Evolutionary conservation across 2,888 invertebrate species (phyloP).

Genomic region (Esperia sulphurella): DNA sequence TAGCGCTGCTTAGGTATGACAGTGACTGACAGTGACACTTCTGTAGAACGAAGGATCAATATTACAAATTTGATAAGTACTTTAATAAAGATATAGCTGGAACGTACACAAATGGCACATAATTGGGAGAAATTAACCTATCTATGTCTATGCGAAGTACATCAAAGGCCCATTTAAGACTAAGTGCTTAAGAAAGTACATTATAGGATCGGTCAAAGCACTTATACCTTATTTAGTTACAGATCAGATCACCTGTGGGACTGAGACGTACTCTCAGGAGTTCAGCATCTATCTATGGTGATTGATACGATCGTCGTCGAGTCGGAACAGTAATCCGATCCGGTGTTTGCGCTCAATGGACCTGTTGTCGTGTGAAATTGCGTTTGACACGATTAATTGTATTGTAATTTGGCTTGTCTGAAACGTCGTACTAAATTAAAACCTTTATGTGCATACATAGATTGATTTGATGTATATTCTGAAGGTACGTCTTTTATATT

Average conservation of each 20-base stretch:
- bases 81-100: no score
- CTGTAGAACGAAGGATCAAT: no score
- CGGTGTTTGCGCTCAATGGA: conserved; percentile 27
- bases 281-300: conserved; percentile 47
- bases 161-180: no score
- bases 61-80: no score
- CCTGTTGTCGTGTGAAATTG: conserved; percentile 21
- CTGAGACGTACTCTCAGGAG: conserved; percentile 35
- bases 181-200: no score
- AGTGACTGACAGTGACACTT: no score
- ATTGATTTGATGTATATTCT: background rate
- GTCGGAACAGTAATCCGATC: conserved; percentile 41
- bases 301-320: conserved; percentile 45
- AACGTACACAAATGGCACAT: no score
- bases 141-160: no score
- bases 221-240: background rate
- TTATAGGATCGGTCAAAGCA: background rate
- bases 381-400: conserved; percentile 36
- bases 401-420: conserved; percentile 20
- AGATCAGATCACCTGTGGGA: conserved; percentile 7
- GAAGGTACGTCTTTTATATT: no score
- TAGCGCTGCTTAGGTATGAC: no score
- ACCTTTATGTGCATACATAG: background rate
- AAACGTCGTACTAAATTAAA: background rate
- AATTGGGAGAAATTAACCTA: no score